A percentile compares a stretch with the other conserved stretches of the same genome.
Evolutionary conservation across 2,888 invertebrate species (phyloP).

Genomic region (Luffia ferchaultella): DNA sequence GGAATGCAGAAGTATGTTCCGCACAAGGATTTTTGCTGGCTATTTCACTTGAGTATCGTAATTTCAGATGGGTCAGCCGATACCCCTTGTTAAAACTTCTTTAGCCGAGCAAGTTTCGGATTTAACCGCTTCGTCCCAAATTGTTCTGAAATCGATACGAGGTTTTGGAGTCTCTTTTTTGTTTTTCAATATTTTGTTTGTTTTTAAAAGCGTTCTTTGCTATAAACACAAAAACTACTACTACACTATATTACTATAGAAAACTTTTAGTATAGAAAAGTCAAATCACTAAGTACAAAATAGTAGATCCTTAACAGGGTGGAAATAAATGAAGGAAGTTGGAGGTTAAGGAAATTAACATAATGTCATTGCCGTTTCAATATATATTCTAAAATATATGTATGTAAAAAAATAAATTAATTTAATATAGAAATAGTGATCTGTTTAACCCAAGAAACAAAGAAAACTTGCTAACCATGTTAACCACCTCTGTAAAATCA

Average conservation of each 20-base stretch:
- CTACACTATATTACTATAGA: too few species aligned
- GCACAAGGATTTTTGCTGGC: background rate
- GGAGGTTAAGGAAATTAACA: too few species aligned
- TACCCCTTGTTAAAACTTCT: constrained; percentile 5
- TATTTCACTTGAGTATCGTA: background rate
- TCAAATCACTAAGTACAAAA: too few species aligned
- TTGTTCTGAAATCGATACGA: background rate
- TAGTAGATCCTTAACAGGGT: too few species aligned
- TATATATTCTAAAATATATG: too few species aligned
- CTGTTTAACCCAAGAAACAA: background rate
- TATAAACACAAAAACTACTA: background rate
- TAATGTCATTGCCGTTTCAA: too few species aligned
- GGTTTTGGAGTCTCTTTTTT: background rate
- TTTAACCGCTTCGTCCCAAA: background rate
- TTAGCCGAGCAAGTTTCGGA: background rate
- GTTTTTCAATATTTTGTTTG: background rate
- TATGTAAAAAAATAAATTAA: too few species aligned
- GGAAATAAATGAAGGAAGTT: too few species aligned
- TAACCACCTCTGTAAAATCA: too few species aligned
- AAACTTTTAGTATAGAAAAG: too few species aligned
- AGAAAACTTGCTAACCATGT: background rate
- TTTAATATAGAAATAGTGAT: background rate
- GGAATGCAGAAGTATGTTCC: too few species aligned
- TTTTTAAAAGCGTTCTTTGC: background rate
- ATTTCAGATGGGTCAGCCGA: background rate